Conservation (phyloP, 2,888 invertebrate species). For the Rhyacophila evoluta region DNA sequence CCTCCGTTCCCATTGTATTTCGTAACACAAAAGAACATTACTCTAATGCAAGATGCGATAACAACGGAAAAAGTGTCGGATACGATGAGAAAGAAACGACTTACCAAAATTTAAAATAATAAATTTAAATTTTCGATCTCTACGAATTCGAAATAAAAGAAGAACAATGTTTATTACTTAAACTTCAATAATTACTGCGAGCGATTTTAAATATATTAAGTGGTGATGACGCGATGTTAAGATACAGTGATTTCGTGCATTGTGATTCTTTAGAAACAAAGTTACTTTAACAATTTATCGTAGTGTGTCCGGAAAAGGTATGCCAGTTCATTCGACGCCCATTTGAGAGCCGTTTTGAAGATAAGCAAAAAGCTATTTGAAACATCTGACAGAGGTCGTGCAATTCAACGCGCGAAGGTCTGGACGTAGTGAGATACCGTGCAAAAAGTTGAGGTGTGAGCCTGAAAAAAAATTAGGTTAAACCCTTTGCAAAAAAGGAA, state of each 20-base stretch:
- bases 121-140: constrained; percentile 9
- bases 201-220: neutral
- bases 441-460: constrained; percentile 8
- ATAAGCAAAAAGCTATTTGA: constrained; percentile 14
- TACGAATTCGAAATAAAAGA: neutral
- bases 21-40: constrained; percentile 14
- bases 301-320: neutral
- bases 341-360: neutral
- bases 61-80: constrained; percentile 21
- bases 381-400: constrained; percentile 27
- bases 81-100: neutral
- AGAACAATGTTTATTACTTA: constrained; percentile 3
- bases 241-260: neutral
- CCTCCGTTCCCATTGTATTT: neutral
- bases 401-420: neutral
- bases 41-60: constrained; percentile 19
- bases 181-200: neutral
- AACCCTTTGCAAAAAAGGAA: constrained; percentile 28
- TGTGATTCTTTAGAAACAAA: neutral
- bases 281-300: neutral
- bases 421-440: neutral
- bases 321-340: constrained; percentile 4
- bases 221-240: neutral
- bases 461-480: neutral
- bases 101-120: neutral